These are phyloP conservation scores for Pelodiscus sinensis DNA, from an alignment of 2,113 vertebrate genomes.

Conservation along the genomic window DNA sequence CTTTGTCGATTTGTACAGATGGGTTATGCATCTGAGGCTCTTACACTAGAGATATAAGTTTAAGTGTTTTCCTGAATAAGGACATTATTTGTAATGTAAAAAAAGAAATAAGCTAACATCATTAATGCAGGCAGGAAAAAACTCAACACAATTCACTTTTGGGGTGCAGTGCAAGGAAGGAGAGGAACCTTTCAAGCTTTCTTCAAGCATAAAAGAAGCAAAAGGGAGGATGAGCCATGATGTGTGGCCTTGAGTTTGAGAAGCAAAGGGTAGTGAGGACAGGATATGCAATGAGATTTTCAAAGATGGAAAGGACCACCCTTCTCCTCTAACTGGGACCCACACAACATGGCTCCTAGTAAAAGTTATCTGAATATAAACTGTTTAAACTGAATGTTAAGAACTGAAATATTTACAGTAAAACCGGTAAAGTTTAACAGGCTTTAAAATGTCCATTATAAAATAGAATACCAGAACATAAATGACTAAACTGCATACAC, in stretches of 20 bases:
- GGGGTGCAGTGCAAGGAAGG: rapidly evolving
- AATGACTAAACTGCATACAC: neutral
- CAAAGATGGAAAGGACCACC: neutral
- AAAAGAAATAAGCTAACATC: neutral
- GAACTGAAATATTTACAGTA: neutral
- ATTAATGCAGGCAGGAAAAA: neutral
- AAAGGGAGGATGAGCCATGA: neutral
- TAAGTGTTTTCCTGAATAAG: neutral
- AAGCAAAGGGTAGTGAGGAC: neutral
- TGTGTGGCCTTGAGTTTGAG: neutral
- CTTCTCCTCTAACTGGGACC: neutral
- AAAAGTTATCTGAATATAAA: neutral
- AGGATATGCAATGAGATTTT: neutral
- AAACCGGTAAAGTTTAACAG: neutral
- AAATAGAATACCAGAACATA: neutral
- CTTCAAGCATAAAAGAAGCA: neutral
- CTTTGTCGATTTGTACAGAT: neutral
- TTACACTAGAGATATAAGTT: neutral
- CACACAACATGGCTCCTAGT: neutral
- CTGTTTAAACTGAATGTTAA: neutral
- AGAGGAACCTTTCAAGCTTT: neutral
- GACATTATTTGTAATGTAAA: neutral
- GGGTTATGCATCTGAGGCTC: neutral
- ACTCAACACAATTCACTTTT: neutral
- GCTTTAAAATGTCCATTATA: neutral